Percentiles rank a stretch among this genome's conserved stretches.
These are phyloP conservation scores for Drosophila anomalata DNA, from an alignment of 2,888 invertebrate genomes.

Conservation along the genomic window DNA sequence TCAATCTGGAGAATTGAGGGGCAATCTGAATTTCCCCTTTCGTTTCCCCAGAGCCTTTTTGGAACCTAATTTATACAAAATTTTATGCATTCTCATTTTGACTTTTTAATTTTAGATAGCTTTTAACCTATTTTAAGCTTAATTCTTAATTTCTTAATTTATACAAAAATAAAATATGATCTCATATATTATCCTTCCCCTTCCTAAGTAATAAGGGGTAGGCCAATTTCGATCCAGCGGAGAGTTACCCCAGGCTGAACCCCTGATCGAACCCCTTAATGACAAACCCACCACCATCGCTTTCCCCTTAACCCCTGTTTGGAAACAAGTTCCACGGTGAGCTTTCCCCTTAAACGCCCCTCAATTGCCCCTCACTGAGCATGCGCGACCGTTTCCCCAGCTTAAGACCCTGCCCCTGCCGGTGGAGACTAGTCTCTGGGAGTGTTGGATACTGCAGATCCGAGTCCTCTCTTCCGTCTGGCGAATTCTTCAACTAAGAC, in stretches of 20 bases:
- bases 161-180: neutral
- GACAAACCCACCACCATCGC: slow-evolving; percentile 37
- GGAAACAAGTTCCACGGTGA: slow-evolving; percentile 32
- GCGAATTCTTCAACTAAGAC: slow-evolving; percentile 27
- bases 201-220: neutral
- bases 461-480: slow-evolving; percentile 1
- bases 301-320: slow-evolving; percentile 39
- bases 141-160: neutral
- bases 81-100: neutral
- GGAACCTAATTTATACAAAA: neutral
- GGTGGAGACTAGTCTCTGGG: slow-evolving; percentile 55
- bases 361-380: slow-evolving; percentile 53
- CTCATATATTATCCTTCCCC: neutral
- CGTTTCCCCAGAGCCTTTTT: neutral
- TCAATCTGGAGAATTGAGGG: neutral
- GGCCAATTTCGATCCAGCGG: neutral
- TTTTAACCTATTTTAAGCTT: neutral
- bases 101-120: neutral
- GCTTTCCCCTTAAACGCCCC: slow-evolving; percentile 52
- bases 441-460: slow-evolving; percentile 19
- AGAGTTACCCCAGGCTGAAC: slow-evolving; percentile 18
- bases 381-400: slow-evolving; percentile 39
- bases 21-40: neutral
- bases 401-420: slow-evolving; percentile 9
- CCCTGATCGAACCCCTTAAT: slow-evolving; percentile 22